Percentiles rank a stretch among this genome's conserved stretches.
Evolutionary conservation across 2,797 vertebrate species (phyloP).

Genomic region (Bryconaethiops microstoma): DNA sequence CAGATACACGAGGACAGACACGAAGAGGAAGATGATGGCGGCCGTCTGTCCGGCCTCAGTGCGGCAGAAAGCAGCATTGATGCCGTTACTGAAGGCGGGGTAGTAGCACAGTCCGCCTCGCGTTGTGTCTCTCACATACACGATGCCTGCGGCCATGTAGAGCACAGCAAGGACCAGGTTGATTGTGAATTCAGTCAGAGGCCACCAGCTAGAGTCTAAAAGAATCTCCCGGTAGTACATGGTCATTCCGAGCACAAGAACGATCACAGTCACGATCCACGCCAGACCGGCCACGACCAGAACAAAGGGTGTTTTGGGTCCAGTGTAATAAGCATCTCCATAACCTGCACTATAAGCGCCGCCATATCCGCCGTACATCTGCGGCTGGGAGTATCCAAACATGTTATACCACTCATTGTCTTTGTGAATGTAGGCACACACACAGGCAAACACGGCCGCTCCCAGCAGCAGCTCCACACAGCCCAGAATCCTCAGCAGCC

Average conservation of each 20-base stretch:
- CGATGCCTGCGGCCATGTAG: slow-evolving; percentile 87
- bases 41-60: slow-evolving; percentile 93
- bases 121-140: slow-evolving; percentile 91
- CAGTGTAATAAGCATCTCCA: slow-evolving; percentile 81
- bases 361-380: slow-evolving; percentile 69
- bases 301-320: slow-evolving; percentile 92
- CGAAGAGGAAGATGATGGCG: slow-evolving; percentile 93
- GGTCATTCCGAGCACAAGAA: slow-evolving; percentile 93
- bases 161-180: slow-evolving; percentile 90
- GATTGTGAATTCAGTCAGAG: slow-evolving; percentile 90
- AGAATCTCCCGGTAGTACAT: slow-evolving; percentile 98
- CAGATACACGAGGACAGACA: slow-evolving; percentile 86
- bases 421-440: slow-evolving; percentile 95
- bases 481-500: slow-evolving; percentile 89
- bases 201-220: slow-evolving; percentile 95
- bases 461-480: slow-evolving; percentile 90
- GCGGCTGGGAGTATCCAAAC: slow-evolving; percentile 88
- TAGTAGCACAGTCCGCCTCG: slow-evolving; percentile 93
- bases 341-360: slow-evolving; percentile 70
- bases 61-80: slow-evolving; percentile 87
- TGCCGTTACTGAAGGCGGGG: slow-evolving; percentile 86
- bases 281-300: slow-evolving; percentile 88
- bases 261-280: slow-evolving; percentile 89
- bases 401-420: slow-evolving; percentile 97
- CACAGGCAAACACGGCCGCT: slow-evolving; percentile 92